Percentiles rank a stretch among this genome's conserved stretches.
phyloP scores from a whole-genome alignment of 2,797 vertebrate species.

The Echeneis naucrates region DNA sequence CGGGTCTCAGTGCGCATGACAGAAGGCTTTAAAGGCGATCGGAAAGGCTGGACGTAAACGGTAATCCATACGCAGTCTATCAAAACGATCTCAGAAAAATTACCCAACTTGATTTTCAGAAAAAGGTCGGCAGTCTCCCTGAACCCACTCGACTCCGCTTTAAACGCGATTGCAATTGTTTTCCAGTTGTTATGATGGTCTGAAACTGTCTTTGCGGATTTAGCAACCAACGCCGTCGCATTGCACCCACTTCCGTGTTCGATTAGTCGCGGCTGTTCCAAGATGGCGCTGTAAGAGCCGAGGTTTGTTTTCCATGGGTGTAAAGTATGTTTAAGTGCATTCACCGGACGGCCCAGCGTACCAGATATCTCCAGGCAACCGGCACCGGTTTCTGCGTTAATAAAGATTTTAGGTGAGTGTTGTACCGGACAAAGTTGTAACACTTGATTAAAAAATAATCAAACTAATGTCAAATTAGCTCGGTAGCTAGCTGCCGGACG shows the following conservation, averaged over 20 bases:
- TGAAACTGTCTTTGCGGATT: neutral
- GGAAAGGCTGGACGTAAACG: neutral
- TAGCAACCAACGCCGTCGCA: rapidly evolving
- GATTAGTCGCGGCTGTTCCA: slow-evolving; percentile 63
- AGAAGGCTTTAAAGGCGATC: slow-evolving; percentile 10
- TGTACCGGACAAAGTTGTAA: neutral
- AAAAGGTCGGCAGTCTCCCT: no score
- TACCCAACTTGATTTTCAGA: slow-evolving; percentile 15
- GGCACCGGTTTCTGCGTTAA: slow-evolving; percentile 38
- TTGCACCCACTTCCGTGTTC: slow-evolving; percentile 1
- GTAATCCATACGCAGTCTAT: slow-evolving; percentile 33
- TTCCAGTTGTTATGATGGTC: rapidly evolving
- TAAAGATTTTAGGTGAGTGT: slow-evolving; percentile 71
- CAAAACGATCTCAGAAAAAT: slow-evolving; percentile 56
- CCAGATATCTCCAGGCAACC: slow-evolving; percentile 56
- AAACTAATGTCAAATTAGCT: neutral
- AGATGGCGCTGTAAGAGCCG: slow-evolving; percentile 79
- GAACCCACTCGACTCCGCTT: rapidly evolving
- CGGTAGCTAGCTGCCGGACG: slow-evolving; percentile 31
- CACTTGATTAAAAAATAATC: neutral
- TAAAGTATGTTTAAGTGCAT: slow-evolving; percentile 84
- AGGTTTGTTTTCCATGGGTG: slow-evolving; percentile 75
- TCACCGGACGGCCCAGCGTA: slow-evolving; percentile 73
- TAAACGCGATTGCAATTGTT: rapidly evolving
- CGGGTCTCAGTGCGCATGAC: neutral